Conservation (phyloP, 2,113 vertebrate genomes). For the Rhinichthys klamathensis region DNA sequence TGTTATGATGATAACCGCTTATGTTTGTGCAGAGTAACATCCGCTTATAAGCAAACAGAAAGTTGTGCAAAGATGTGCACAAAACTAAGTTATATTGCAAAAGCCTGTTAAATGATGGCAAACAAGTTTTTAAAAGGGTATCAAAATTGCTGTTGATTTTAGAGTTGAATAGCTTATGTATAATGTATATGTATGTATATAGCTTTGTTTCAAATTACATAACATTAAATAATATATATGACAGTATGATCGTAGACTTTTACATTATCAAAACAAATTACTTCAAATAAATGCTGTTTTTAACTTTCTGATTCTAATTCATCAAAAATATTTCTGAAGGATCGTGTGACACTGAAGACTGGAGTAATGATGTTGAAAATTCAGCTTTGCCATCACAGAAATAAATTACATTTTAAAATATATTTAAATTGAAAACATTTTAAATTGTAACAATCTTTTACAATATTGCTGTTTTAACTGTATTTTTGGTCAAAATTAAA, state of each 20-base stretch:
- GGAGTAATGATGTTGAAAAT: background rate
- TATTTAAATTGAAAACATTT: too few species aligned
- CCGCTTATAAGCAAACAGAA: background rate
- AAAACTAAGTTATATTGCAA: background rate
- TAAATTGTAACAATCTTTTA: background rate
- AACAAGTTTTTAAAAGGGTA: background rate
- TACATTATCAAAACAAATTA: background rate
- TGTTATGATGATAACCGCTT: background rate
- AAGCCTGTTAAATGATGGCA: background rate
- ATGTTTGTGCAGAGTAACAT: background rate
- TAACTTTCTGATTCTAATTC: too few species aligned
- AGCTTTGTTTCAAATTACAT: too few species aligned
- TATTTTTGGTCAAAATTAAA: background rate
- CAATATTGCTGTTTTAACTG: background rate
- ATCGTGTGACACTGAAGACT: background rate
- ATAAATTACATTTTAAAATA: too few species aligned
- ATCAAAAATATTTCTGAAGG: background rate
- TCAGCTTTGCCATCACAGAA: background rate
- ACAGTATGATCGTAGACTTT: background rate
- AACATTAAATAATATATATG: too few species aligned
- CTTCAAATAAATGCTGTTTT: background rate
- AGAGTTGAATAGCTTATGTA: background rate
- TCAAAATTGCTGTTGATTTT: background rate
- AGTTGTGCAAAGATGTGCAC: background rate
- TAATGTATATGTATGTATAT: background rate